phyloP scores from a whole-genome alignment of 2,113 vertebrate genomes.

The Poeciliopsis turrubarensis region DNA sequence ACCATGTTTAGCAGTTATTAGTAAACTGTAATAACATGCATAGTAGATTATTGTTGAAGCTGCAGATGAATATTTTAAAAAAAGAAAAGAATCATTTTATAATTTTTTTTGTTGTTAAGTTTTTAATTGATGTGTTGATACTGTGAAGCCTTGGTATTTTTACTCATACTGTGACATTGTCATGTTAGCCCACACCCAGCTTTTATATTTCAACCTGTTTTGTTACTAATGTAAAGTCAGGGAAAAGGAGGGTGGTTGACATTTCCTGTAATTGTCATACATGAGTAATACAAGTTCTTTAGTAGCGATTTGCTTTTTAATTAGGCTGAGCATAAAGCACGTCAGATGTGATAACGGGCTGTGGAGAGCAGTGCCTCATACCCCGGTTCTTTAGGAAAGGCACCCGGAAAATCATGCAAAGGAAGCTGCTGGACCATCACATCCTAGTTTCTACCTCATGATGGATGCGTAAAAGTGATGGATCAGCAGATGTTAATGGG shows the following conservation, averaged over 20 bases:
- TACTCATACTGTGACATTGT: not conserved
- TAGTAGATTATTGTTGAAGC: not conserved
- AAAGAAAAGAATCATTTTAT: too few relatives aligned
- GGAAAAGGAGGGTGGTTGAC: not conserved
- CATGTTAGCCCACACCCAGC: not conserved
- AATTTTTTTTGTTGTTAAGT: not conserved
- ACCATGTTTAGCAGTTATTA: not conserved
- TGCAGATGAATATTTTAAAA: too few relatives aligned
- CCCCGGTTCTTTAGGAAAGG: slow-evolving; percentile 2
- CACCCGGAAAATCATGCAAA: slow-evolving; percentile 3
- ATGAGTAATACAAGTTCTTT: not conserved
- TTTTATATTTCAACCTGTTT: not conserved
- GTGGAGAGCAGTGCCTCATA: slow-evolving; percentile 22
- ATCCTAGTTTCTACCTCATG: slow-evolving; percentile 2
- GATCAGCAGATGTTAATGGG: not conserved
- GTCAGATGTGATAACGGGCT: slow-evolving; percentile 49
- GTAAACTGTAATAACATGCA: not conserved
- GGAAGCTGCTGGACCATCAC: not conserved
- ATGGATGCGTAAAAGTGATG: slow-evolving; percentile 8
- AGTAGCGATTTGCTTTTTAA: slow-evolving; percentile 17
- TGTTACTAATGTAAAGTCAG: not conserved
- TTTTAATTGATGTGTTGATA: not conserved
- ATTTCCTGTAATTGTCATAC: not conserved
- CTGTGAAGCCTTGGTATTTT: too few relatives aligned
- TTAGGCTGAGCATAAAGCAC: slow-evolving; percentile 46